These are phyloP conservation scores for Abrostola triplasia DNA, from an alignment of 2,888 invertebrate genomes.

Conservation along the genomic window DNA sequence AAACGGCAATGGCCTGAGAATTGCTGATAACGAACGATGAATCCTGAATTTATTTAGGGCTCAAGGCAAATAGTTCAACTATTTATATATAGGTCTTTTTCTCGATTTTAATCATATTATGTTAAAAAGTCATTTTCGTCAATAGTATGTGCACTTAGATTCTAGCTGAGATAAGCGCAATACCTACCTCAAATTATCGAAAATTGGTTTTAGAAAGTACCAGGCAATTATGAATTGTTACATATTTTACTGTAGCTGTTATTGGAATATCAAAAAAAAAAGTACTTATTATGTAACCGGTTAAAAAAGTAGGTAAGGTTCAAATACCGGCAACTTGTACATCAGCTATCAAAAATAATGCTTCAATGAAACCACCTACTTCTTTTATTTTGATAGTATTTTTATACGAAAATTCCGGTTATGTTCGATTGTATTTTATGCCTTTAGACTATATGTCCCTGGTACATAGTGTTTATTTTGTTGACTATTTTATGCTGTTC, in stretches of 20 bases:
- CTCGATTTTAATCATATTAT: no score
- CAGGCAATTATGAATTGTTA: no score
- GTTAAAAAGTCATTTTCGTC: no score
- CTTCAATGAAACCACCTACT: slow-evolving; percentile 8
- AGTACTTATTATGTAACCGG: no score
- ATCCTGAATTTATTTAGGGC: slow-evolving; percentile 4
- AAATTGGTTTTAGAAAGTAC: no score
- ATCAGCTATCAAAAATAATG: slow-evolving; percentile 9
- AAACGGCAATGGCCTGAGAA: slow-evolving; percentile 53
- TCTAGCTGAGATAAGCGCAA: no score
- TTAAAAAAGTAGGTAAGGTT: slow-evolving; percentile 1
- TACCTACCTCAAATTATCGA: no score
- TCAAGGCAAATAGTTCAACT: slow-evolving; percentile 17
- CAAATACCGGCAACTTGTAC: slow-evolving; percentile 8
- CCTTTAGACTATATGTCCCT: slow-evolving; percentile 27
- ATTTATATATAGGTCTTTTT: slow-evolving; percentile 22
- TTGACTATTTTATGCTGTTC: slow-evolving; percentile 15
- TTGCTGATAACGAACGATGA: slow-evolving; percentile 31
- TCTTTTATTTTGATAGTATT: slow-evolving; percentile 11
- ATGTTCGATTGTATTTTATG: slow-evolving; percentile 16
- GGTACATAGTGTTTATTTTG: slow-evolving; percentile 33
- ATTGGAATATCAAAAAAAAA: no score
- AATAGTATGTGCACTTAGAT: no score
- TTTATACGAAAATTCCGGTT: slow-evolving; percentile 21
- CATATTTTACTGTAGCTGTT: no score